Conservation (phyloP, 2,888 invertebrate species). For the Microctonus aethiopoides region DNA sequence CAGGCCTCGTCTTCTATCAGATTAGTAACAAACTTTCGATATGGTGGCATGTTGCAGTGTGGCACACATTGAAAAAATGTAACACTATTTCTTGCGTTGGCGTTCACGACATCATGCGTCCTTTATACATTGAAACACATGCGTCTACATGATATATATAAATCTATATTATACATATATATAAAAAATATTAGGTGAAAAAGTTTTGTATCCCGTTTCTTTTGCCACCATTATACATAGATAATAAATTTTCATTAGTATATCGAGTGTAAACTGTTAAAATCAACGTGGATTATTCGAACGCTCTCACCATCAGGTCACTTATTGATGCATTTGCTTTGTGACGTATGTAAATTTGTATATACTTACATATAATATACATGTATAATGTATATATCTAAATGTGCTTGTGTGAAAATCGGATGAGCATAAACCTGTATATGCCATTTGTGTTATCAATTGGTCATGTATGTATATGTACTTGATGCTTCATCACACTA, state of each 20-base stretch:
- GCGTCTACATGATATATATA: neutral
- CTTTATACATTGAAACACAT: neutral
- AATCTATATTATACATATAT: neutral
- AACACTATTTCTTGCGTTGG: neutral
- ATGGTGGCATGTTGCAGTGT: neutral
- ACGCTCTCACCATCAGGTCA: too few species aligned
- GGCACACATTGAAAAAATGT: constrained; percentile 6
- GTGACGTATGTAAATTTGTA: too few species aligned
- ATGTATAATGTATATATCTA: too few species aligned
- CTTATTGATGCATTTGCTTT: too few species aligned
- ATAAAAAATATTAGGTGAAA: too few species aligned
- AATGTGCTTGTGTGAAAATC: too few species aligned
- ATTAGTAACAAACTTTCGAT: constrained; percentile 20
- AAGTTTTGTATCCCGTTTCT: neutral
- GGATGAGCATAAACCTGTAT: neutral
- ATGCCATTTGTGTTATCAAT: too few species aligned
- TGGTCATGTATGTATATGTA: too few species aligned
- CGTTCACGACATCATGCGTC: constrained; percentile 10
- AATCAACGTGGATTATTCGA: neutral
- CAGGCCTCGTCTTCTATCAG: neutral
- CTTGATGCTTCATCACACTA: too few species aligned
- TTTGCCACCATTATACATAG: neutral
- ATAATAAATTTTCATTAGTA: neutral
- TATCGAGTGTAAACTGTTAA: neutral
- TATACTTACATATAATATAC: too few species aligned